Evolutionary conservation across 2,888 invertebrate species (phyloP), one percentile per base, ranked within the genome.

Genomic region (Girardia tigrina): DNA sequence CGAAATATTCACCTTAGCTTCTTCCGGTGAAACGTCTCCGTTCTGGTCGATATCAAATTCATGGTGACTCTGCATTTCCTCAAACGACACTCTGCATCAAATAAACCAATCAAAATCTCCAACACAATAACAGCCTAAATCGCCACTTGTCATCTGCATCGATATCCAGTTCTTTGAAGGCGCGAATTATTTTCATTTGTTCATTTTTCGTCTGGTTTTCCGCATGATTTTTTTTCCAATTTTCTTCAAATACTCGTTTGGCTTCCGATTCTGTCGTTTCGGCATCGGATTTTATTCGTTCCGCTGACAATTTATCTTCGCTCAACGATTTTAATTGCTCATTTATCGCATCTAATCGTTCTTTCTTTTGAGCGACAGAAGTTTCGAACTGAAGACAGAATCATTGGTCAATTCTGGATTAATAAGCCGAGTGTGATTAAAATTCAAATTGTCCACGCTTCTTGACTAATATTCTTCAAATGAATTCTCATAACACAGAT

Each of bases 31-130:
- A 20, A 97, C 91, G 80, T 88, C 88, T 8, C 94, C 94, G 86
- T 94, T 90, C 77, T 89, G 88, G 84, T 97, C 90, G 79, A 89
- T 89, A 85, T 97, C 97, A 85, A 97, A 91, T 71, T 88, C 89
- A 80, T 87, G 86, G 77, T 89, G 88, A 0, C 88, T 87, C 85
- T 89, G 82, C 29, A 87, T 79, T 79, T 87, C 87, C 26, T 81
- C 81, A 28, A 82, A 74, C 36, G 85, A 85, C 90, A 94, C 83
- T 69, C 89, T 87, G 71, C 0, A n/a, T n/a, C n/a, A 8, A 26
- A 42, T 36, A 2, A 26, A 29, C 8, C 14, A 70, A 70, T 71
- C 29, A 27, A 26, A 20, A n/a, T n/a, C 8, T 75, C 20, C 26
- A 26, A 23, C 20, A 20, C 71, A 28, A 28, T 26, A 76, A 23